Conservation (phyloP, 35 echinoderm and acorn worm genomes). For the Strongylocentrotus purpuratus region DNA sequence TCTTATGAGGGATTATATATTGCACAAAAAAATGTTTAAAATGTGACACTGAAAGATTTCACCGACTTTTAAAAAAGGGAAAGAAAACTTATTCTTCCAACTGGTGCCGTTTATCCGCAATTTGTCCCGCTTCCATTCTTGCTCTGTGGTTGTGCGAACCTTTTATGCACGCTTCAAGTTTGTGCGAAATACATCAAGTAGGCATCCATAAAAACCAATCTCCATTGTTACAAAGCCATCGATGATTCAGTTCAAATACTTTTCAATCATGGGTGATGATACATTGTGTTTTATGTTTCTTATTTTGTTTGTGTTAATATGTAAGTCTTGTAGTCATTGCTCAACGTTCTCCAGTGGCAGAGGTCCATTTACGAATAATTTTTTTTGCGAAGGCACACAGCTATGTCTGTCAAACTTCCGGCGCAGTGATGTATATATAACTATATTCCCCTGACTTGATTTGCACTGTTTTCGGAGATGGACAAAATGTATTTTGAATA, state of each 20-base stretch:
- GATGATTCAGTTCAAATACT: neutral
- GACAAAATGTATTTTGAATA: conserved; percentile 5
- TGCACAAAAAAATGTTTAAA: conserved; percentile 48
- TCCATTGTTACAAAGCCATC: neutral
- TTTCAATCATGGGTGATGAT: conserved; percentile 23
- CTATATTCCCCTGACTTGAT: neutral
- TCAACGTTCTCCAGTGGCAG: conserved; percentile 15
- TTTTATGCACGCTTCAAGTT: conserved; percentile 3
- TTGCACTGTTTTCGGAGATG: neutral
- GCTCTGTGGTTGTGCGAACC: neutral
- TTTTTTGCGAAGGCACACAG: conserved; percentile 31
- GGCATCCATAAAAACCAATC: neutral
- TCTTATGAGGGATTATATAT: conserved; percentile 30
- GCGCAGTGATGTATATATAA: neutral
- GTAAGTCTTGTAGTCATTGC: neutral
- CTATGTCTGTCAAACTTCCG: conserved; percentile 17
- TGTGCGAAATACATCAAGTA: neutral
- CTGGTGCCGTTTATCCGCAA: neutral
- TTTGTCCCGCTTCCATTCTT: conserved; percentile 17
- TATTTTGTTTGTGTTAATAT: neutral
- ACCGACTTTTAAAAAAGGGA: neutral
- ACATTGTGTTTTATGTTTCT: neutral
- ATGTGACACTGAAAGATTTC: conserved; percentile 44
- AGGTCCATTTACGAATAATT: neutral
- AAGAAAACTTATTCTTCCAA: neutral